Evolutionary conservation across 2,888 invertebrate genomes (phyloP), one percentile per base, ranked within the genome.

Genomic region (Epirrhoe tristata): DNA sequence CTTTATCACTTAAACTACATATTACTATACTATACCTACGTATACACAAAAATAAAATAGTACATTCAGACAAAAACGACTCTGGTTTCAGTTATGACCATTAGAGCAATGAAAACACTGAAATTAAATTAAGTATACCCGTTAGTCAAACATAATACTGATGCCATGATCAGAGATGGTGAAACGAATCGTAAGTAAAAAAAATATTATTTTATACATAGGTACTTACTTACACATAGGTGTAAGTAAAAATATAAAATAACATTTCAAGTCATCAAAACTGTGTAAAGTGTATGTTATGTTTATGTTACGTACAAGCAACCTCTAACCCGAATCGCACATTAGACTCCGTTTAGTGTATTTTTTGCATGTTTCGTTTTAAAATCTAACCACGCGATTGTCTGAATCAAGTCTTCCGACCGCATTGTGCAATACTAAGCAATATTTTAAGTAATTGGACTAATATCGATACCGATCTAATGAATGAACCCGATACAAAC

Each of bases 381-480:
- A 16, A 16, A 14, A 14, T 2, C 14, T 51, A 12, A 12, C 0
- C 58, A 58, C 34, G 58, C 51, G 34, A 50, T 58, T 48, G 54
- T 53, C 34, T 51, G 14, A 46, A 46, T 46, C 6, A 32, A 34
- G 12, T 58, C 48, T 54, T 46, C 46, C 31, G 6, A 54, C 12
- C 12, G 31, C 7, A 58, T 60, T 60, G 7, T 51, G 51, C 60
- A 65, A 60, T 57, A 5, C 39, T 59, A 55, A 57, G 17, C 17
- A 56, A n/a, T 36, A 75, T 72, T 75, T 70, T 59, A 59, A 39
- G 51, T 8, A 59, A 36, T 57, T 60, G 32, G 50, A 66, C 61
- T 65, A 69, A 66, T 72, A 69, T 63, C 31, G 85, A 86, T 86
- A 82, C 77, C 77, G 75, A 86, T 85, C 86, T 76, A 83, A 78